A percentile compares a stretch with the other conserved stretches of the same genome.
Evolutionary conservation across 2,888 invertebrate species (phyloP).

Genomic region (Bruchidius siliquastri): DNA sequence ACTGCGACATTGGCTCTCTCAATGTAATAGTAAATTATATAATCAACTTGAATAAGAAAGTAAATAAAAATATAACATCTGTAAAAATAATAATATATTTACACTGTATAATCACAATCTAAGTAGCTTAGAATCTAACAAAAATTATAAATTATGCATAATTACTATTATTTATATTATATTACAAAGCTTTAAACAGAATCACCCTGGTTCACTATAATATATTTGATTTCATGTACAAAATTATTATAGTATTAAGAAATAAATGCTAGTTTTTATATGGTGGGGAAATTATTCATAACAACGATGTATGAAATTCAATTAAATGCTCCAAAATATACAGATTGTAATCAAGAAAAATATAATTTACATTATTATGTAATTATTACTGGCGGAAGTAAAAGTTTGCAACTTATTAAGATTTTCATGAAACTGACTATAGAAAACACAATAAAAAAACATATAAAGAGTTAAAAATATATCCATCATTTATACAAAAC

Average conservation of each 20-base stretch:
- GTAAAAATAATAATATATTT: not conserved
- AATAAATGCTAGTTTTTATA: constrained; percentile 17
- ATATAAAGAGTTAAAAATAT: not conserved
- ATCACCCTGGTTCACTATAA: not conserved
- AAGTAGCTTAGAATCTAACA: not conserved
- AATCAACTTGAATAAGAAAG: too few species aligned
- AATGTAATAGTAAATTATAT: too few species aligned
- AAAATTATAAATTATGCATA: not conserved
- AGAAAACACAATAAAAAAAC: not conserved
- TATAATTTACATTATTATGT: not conserved
- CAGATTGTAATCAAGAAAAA: not conserved
- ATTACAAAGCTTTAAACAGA: not conserved
- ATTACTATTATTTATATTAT: not conserved
- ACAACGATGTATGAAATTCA: constrained; percentile 4
- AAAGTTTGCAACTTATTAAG: not conserved
- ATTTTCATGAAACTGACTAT: not conserved
- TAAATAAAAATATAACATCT: not conserved
- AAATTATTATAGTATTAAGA: constrained; percentile 13
- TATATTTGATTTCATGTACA: constrained; percentile 8
- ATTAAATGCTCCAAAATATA: not conserved
- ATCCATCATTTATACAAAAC: too few species aligned
- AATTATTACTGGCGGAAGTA: not conserved
- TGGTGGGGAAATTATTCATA: constrained; percentile 7
- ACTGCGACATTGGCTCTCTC: too few species aligned
- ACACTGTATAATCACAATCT: not conserved